Percentiles rank a stretch among this genome's conserved stretches.
These are phyloP conservation scores for Ceyx margarethae DNA, from an alignment of 2,113 vertebrate genomes.

Conservation along the genomic window DNA sequence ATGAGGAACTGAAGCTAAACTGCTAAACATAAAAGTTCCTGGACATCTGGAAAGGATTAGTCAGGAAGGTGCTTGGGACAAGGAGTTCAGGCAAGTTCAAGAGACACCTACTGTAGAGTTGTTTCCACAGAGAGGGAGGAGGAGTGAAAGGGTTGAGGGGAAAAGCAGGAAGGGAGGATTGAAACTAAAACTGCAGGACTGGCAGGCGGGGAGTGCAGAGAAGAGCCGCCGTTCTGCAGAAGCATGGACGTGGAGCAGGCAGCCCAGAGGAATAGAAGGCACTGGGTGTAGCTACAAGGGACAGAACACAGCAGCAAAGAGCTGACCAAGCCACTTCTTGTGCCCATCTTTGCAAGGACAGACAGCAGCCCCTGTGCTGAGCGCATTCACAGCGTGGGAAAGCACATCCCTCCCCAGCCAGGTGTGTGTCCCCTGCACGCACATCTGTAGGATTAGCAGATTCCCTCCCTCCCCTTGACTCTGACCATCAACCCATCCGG, in stretches of 20 bases:
- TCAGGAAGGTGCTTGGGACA: conserved; percentile 35
- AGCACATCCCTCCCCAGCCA: background rate
- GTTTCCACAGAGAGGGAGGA: conserved; percentile 10
- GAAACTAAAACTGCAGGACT: background rate
- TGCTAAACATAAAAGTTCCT: conserved; percentile 4
- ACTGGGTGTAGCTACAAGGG: background rate
- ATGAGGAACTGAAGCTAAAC: background rate
- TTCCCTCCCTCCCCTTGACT: background rate
- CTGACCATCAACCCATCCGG: background rate
- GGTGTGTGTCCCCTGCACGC: background rate
- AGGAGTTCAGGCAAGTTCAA: conserved; percentile 51
- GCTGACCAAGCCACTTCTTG: background rate
- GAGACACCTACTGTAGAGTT: conserved; percentile 56
- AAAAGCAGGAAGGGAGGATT: conserved; percentile 54
- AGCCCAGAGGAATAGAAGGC: background rate
- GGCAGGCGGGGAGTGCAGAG: background rate
- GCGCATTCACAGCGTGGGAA: accelerated
- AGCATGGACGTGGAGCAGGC: accelerated
- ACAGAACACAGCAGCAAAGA: accelerated
- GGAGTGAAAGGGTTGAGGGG: conserved; percentile 2
- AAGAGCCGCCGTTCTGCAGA: background rate
- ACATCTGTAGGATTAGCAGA: background rate
- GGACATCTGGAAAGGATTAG: conserved; percentile 58
- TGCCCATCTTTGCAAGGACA: background rate
- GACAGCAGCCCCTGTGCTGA: background rate